Base-by-base conservation (phyloP, 1,140 invertebrate genomes). In the Drosophila eugracilis region DNA sequence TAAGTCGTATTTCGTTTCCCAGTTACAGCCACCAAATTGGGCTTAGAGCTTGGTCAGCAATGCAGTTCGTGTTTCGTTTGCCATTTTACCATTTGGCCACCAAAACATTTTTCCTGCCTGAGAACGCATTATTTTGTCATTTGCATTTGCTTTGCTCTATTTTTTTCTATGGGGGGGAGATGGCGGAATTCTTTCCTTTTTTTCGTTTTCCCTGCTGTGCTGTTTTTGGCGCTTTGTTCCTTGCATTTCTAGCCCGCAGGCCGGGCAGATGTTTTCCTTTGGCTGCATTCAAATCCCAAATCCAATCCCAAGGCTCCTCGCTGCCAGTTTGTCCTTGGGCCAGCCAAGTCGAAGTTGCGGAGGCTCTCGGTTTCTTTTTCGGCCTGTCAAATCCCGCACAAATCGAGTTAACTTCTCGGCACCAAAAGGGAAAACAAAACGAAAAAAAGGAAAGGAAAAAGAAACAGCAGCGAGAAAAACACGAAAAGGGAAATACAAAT, bases 121-220 rank as follows among this genome's bases (percentile, higher is more conserved):
- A 10, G 44, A 69, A 69, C 65, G 65, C 62, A 69, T 69, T 69
- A 69, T 69, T 69, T 69, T 69, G 65, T 69, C 65, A 69, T 69
- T 69, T 69, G 65, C 65, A 69, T 47, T 28, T 28, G 44, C 30
- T 19, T n/a, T 14, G 9, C 37, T 30, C 26, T 24, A 10, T 22
- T 24, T 32, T 22, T 22, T 39, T 24, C n/a, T n/a, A n/a, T n/a
- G n/a, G n/a, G n/a, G n/a, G n/a, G n/a, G n/a, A n/a, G n/a, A n/a
- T n/a, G n/a, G n/a, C n/a, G n/a, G n/a, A n/a, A n/a, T 17, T 10
- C 2, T n/a, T 58, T 14, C 2, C 5, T 15, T 14, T 32, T 24
- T 14, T 57, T 48, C 32, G 7, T 21, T 49, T 30, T 47, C 15
- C 10, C 17, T 30, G 9, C 37, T 34, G 21, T 59, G 9, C 54